These are phyloP conservation scores for Urocynchramus pylzowi DNA, from an alignment of 2,113 vertebrate genomes.

Conservation along the genomic window DNA sequence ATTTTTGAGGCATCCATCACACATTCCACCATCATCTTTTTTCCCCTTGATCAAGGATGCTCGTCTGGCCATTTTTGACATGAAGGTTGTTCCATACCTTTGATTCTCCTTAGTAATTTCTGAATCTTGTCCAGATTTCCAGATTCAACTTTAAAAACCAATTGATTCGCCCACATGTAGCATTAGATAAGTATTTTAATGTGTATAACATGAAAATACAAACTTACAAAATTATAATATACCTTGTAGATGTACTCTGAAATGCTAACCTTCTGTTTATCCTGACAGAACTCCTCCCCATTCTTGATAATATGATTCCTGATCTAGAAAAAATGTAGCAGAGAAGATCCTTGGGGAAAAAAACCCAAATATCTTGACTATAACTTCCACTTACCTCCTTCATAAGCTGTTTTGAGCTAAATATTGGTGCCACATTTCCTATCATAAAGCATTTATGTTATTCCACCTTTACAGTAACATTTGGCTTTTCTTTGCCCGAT, in stretches of 20 bases:
- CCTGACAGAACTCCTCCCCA: background rate
- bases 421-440: background rate
- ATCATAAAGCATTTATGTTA: background rate
- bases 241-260: background rate
- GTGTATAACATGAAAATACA: background rate
- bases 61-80: background rate
- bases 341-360: background rate
- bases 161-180: background rate
- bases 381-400: background rate
- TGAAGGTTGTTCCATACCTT: background rate
- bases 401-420: background rate
- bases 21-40: background rate
- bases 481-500: background rate
- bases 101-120: background rate
- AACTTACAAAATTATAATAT: background rate
- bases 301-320: background rate
- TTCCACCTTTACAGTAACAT: background rate
- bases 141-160: background rate
- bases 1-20: background rate
- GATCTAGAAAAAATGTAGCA: background rate
- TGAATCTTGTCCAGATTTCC: background rate
- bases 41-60: background rate
- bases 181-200: background rate
- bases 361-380: background rate
- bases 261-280: background rate